phyloP scores from a whole-genome alignment of 2,797 vertebrate species.

The Delichon dasypus region DNA sequence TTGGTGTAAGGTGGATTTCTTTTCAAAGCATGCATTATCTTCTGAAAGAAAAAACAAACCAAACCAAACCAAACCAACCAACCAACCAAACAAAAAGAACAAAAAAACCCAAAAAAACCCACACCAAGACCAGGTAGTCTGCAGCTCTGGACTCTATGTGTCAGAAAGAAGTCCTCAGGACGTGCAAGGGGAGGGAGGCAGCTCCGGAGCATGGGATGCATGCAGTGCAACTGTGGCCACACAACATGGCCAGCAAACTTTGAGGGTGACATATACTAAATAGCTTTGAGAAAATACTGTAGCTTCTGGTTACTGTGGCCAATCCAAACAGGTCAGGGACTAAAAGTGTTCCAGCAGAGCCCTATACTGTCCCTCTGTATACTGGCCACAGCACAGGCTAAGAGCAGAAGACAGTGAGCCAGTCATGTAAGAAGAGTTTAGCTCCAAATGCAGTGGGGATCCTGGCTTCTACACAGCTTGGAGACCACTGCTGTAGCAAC shows the following conservation, averaged over 20 bases:
- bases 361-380: background rate
- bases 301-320: background rate
- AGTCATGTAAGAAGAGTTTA: background rate
- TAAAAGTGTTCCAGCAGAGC: background rate
- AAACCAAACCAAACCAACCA: too few relatives aligned
- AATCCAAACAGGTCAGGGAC: background rate
- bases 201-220: background rate
- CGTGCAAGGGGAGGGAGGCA: background rate
- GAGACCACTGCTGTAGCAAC: accelerated
- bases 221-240: background rate
- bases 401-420: background rate
- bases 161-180: background rate
- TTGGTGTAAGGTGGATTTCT: background rate
- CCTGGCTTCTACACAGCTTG: background rate
- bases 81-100: too few relatives aligned
- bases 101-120: too few relatives aligned
- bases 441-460: background rate
- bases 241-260: background rate
- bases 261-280: background rate
- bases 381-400: background rate
- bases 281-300: background rate
- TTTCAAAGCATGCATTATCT: background rate
- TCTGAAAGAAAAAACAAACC: background rate
- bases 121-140: too few relatives aligned
- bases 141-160: background rate